Evolutionary conservation across 1,140 invertebrate genomes (phyloP).

Genomic region (Diorhabda sublineata): DNA sequence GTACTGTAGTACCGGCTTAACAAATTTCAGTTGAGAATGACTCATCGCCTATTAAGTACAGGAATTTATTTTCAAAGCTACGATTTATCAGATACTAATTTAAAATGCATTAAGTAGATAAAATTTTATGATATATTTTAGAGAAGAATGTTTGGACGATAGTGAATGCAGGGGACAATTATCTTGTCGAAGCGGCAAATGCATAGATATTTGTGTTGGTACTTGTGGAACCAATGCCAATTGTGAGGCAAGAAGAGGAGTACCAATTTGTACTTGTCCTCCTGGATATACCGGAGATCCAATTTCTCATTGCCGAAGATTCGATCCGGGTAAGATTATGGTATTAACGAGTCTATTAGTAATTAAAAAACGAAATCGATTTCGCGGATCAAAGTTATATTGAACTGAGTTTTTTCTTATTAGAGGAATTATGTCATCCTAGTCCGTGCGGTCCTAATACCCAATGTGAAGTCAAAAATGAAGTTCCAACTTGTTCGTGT

Average conservation of each 20-base stretch:
- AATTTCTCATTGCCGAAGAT: slow-evolving; percentile 51
- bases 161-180: slow-evolving; percentile 48
- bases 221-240: slow-evolving; percentile 60
- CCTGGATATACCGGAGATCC: slow-evolving; percentile 63
- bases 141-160: slow-evolving; percentile 59
- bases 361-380: neutral
- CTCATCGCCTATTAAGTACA: too few relatives aligned
- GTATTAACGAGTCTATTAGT: neutral
- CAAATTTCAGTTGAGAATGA: too few relatives aligned
- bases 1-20: too few relatives aligned
- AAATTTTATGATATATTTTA: slow-evolving; percentile 1
- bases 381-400: neutral
- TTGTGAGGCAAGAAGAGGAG: slow-evolving; percentile 58
- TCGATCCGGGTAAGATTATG: slow-evolving; percentile 48
- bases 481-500: slow-evolving; percentile 63
- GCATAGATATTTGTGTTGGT: slow-evolving; percentile 57
- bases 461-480: slow-evolving; percentile 70
- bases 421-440: slow-evolving; percentile 67
- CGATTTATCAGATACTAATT: too few relatives aligned
- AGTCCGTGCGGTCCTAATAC: slow-evolving; percentile 76
- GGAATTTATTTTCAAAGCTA: too few relatives aligned
- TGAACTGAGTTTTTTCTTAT: neutral
- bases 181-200: slow-evolving; percentile 56
- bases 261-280: slow-evolving; percentile 62
- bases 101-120: too few relatives aligned